A percentile compares a stretch with the other conserved stretches of the same genome.
Evolutionary conservation across 1,140 invertebrate genomes (phyloP).

Genomic region (Drosophila hydei): DNA sequence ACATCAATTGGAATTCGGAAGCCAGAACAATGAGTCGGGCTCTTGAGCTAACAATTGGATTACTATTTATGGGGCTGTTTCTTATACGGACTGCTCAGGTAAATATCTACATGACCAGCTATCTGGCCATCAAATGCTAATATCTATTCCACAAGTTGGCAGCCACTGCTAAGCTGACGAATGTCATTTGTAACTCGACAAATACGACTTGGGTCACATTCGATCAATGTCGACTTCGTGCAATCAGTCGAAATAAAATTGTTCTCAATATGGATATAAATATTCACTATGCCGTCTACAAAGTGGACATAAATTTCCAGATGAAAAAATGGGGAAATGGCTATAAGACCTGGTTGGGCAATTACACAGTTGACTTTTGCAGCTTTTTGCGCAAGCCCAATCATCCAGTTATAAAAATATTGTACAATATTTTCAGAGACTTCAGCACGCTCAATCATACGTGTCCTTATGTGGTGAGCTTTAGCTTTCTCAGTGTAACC

Average conservation of each 20-base stretch:
- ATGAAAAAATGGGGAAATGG: constrained; percentile 16
- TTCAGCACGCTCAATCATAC: constrained; percentile 28
- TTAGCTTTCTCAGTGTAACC: no score
- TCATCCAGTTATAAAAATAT: constrained; percentile 11
- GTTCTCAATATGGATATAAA: constrained; percentile 1
- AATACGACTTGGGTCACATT: constrained; percentile 26
- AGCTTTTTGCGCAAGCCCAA: constrained; percentile 14
- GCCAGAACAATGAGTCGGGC: no score
- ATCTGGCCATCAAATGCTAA: no score
- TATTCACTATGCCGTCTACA: background rate
- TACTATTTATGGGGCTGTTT: no score
- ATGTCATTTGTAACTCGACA: no score
- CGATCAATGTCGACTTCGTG: constrained; percentile 22
- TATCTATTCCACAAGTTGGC: constrained; percentile 6
- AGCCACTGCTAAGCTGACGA: constrained; percentile 25
- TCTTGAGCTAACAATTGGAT: no score
- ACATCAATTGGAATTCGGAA: no score
- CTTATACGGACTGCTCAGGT: no score
- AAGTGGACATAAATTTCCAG: no score
- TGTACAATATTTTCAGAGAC: constrained; percentile 8
- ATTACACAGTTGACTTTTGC: constrained; percentile 26
- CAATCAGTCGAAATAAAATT: constrained; percentile 18
- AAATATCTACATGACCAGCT: no score
- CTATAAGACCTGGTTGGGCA: constrained; percentile 17
- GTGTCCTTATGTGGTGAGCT: constrained; percentile 39